Evolutionary conservation across 2,888 invertebrate genomes (phyloP), one percentile per base, ranked within the genome.

Genomic region (Athetis lepigone): DNA sequence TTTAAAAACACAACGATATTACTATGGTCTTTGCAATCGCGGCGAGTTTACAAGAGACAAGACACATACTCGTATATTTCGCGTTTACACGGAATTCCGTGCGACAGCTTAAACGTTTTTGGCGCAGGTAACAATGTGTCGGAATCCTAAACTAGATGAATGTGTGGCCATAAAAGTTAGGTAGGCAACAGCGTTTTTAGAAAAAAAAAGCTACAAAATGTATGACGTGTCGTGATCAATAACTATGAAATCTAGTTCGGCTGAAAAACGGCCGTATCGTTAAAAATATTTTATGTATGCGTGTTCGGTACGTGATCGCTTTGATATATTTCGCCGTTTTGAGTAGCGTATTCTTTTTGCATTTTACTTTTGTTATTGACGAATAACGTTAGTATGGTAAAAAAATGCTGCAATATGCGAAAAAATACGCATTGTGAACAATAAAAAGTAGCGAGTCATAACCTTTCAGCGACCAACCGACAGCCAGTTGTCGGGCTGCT

Each of bases 41-140:
- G 3, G 42, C 57, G n/a, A n/a, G n/a, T n/a, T n/a, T n/a, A n/a
- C n/a, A n/a, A n/a, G 39, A 52, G 25, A 51, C 59, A 58, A 45
- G 46, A 67, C 58, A 51, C 56, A 25, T 21, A 43, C 5, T 60
- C 40, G 45, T 66, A 62, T 59, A 63, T 70, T 54, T 11, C 8
- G n/a, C 50, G 37, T 39, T 63, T 46, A 39, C 40, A 61, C 49
- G 29, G 68, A 65, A 64, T 64, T 67, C 39, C 33, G n/a, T 51
- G 64, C 45, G 77, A 75, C 71, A 65, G 37, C 75, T 74, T 61
- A 67, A 77, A 56, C 58, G 59, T 66, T 76, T 77, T 73, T 68
- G 68, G 70, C 39, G 47, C 65, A 74, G 74, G 74, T 60, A 70
- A 79, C 65, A 65, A 51, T 69, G 68, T 62, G 50, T 66, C 49